phyloP scores from a whole-genome alignment of 1,140 invertebrate genomes.

The Drosophila arizonae region DNA sequence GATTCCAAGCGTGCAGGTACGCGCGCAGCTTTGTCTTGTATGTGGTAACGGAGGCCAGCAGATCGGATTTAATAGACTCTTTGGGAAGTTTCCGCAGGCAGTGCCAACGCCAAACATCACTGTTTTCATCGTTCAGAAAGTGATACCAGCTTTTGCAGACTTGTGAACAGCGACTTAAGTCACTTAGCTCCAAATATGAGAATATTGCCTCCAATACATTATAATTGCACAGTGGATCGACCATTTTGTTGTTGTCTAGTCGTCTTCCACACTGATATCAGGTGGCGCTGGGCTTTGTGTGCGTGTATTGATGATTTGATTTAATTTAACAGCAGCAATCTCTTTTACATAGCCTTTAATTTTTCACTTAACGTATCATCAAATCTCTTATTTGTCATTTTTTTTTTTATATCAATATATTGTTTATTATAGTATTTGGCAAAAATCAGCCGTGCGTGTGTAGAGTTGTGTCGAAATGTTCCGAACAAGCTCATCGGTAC shows the following conservation, averaged over 20 bases:
- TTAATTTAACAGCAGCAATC: not conserved
- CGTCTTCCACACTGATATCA: constrained; percentile 24
- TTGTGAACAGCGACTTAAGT: constrained; percentile 93
- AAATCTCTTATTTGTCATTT: constrained; percentile 50
- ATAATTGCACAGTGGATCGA: constrained; percentile 83
- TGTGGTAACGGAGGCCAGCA: constrained; percentile 93
- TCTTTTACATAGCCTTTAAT: constrained; percentile 33
- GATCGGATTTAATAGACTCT: constrained; percentile 95
- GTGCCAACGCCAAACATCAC: constrained; percentile 96
- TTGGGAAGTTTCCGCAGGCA: constrained; percentile 93
- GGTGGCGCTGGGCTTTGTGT: constrained; percentile 7
- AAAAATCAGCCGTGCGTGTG: constrained; percentile 16
- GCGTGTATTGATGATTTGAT: constrained; percentile 8
- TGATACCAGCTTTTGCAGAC: constrained; percentile 97
- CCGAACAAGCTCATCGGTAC: constrained; percentile 6
- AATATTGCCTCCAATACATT: constrained; percentile 96
- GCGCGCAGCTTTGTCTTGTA: constrained; percentile 97
- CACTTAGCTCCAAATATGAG: constrained; percentile 94
- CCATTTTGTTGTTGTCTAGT: constrained; percentile 62
- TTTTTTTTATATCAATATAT: constrained; percentile 24
- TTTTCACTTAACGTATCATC: constrained; percentile 30
- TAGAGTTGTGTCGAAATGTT: constrained; percentile 12
- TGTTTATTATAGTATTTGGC: constrained; percentile 36
- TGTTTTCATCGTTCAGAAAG: constrained; percentile 96
- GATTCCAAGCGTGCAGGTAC: constrained; percentile 98